Base-by-base conservation (phyloP, 2,797 vertebrate genomes). In the Tokudaia tokunoshimensis region DNA sequence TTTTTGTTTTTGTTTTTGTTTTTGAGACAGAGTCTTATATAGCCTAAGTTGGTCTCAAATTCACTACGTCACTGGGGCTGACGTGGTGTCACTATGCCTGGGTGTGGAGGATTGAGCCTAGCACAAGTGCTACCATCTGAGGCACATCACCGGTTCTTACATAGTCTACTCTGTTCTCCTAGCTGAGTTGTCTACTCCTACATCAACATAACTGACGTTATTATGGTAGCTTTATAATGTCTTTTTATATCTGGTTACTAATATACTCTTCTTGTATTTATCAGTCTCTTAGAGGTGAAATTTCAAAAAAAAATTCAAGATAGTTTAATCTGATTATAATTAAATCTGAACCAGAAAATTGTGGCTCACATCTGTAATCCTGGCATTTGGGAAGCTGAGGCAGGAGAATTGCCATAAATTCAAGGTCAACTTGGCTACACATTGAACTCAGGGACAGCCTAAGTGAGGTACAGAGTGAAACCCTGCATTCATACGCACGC, bases 301-400 rank as follows among this genome's bases (percentile, higher is more conserved):
- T 89, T 78, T 6, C 75, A 41, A 82, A 34, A 70, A 78, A 78
- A 37, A 37, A 57, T 92, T 88, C 78, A 75, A 94, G 8, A 61
- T 85, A 85, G 79, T 91, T 70, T 72, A 92, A 70, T 70, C 11
- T 34, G 74, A 75, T 89, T 74, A 75, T 61, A 88, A 93, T 91
- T 59, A 65, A 94, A 70, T 29, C 0, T 87, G 72, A 89, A 44
- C 37, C 41, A 76, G 37, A 41, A 41, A 13, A 76, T 75, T 55
- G 55, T 89, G 55, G 26, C 37, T 76, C 37, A 76, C 50, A 22
- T 55, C 50, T 75, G 20, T 59, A 75, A 31, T 89, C 37, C 17
- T 20, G 59, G 55, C 55, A 76, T 57, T 61, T 89, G 72, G 41
- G 50, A 76, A 19, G 29, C 29, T 20, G 12, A 89, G 55, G n/a